Evolutionary conservation across 2,113 vertebrate genomes (phyloP).

Genomic region (Misgurnus anguillicaudatus): DNA sequence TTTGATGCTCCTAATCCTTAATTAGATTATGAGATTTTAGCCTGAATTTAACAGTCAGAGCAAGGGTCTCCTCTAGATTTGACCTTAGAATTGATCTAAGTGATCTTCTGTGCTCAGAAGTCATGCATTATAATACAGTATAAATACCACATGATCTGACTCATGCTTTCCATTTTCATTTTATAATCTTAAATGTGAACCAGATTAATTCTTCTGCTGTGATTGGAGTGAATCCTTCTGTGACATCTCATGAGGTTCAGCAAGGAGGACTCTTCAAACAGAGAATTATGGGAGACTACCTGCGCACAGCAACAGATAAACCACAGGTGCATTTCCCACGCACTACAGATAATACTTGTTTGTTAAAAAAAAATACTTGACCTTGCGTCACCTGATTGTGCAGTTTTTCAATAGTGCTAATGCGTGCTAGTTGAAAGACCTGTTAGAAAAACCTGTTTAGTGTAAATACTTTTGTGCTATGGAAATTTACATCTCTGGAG

Average conservation of each 20-base stretch:
- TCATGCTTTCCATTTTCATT: too few relatives aligned
- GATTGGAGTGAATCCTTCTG: conserved; percentile 63
- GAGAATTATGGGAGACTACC: conserved; percentile 72
- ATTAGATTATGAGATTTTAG: too few relatives aligned
- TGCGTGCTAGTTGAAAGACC: not conserved
- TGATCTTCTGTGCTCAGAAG: too few relatives aligned
- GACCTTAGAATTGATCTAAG: too few relatives aligned
- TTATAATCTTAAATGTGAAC: not conserved
- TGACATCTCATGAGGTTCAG: conserved; percentile 47
- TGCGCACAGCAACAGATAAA: conserved; percentile 67
- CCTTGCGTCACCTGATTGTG: not conserved
- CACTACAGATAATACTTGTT: not conserved
- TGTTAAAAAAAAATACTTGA: not conserved
- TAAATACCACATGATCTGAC: too few relatives aligned
- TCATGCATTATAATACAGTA: too few relatives aligned
- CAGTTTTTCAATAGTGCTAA: not conserved
- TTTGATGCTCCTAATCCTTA: too few relatives aligned
- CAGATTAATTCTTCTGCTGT: conserved; percentile 74
- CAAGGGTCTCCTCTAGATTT: too few relatives aligned
- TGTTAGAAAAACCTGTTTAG: not conserved
- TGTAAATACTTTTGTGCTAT: not conserved
- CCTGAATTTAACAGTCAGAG: too few relatives aligned
- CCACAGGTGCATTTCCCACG: conserved; percentile 49
- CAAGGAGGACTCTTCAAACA: conserved; percentile 76
- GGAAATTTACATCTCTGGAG: not conserved